A percentile compares a stretch with the other conserved stretches of the same genome.
These are phyloP conservation scores for Antheraea mylitta DNA, from an alignment of 1,140 invertebrate genomes.

Conservation along the genomic window DNA sequence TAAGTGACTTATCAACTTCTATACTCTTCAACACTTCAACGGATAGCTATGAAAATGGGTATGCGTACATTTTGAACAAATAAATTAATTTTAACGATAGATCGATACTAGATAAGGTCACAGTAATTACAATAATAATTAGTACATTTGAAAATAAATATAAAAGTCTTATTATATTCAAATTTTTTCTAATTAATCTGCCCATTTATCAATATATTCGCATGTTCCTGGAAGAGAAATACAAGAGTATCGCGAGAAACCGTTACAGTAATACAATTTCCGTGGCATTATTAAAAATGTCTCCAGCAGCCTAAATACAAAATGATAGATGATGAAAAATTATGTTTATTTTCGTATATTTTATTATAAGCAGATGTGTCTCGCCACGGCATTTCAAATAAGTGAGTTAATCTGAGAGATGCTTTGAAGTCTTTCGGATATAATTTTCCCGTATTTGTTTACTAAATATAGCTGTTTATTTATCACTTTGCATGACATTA, in stretches of 20 bases:
- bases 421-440: slow-evolving; percentile 59
- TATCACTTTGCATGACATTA: not conserved
- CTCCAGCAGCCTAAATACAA: slow-evolving; percentile 20
- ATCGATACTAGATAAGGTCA: too few species aligned
- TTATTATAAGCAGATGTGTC: slow-evolving; percentile 57
- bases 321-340: slow-evolving; percentile 39
- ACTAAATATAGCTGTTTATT: slow-evolving; percentile 18
- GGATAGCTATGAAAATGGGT: too few species aligned
- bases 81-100: too few species aligned
- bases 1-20: too few species aligned
- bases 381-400: slow-evolving; percentile 49
- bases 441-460: slow-evolving; percentile 45
- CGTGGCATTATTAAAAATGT: slow-evolving; percentile 22
- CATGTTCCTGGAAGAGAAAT: too few species aligned
- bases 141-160: too few species aligned
- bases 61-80: too few species aligned
- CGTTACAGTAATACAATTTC: slow-evolving; percentile 24
- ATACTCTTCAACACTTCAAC: too few species aligned
- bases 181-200: too few species aligned
- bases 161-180: too few species aligned
- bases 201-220: too few species aligned
- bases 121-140: too few species aligned
- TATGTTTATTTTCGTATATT: slow-evolving; percentile 47
- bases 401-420: slow-evolving; percentile 53
- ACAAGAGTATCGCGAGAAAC: not conserved